These are phyloP conservation scores for Charina bottae DNA, from an alignment of 2,113 vertebrate genomes.

Conservation along the genomic window DNA sequence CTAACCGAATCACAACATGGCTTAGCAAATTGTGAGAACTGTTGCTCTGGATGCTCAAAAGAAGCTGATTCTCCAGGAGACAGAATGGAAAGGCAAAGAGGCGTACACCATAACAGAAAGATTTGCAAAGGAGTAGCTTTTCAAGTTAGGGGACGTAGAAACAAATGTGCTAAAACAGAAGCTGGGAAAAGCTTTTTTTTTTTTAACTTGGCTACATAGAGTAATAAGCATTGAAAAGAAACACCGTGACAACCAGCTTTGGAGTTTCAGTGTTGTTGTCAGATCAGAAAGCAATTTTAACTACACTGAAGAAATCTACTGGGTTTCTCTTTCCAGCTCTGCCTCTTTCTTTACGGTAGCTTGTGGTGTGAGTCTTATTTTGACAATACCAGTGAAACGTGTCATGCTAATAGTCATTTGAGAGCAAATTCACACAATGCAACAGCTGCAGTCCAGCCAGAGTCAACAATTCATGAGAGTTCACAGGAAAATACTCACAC, in stretches of 20 bases:
- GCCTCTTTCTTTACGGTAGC: constrained; percentile 68
- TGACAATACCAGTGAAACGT: constrained; percentile 68
- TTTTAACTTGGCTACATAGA: background rate
- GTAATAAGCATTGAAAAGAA: background rate
- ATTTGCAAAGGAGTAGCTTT: background rate
- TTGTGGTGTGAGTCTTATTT: constrained; percentile 69
- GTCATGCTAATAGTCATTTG: constrained; percentile 65
- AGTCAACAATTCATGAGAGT: constrained; percentile 44
- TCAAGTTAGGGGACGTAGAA: background rate
- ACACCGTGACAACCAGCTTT: background rate
- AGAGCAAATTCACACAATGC: constrained; percentile 15
- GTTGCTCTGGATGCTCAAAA: background rate
- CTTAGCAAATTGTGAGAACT: too few species aligned
- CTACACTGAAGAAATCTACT: constrained; percentile 61
- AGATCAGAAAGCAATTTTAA: constrained; percentile 67
- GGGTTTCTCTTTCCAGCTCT: constrained; percentile 58
- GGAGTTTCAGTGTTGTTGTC: constrained; percentile 46
- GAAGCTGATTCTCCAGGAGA: background rate
- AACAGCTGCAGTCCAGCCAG: constrained; percentile 61
- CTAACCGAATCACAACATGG: too few species aligned
- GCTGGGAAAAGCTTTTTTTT: background rate
- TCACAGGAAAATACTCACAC: rapidly evolving
- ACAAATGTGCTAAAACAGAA: background rate
- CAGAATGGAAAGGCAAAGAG: background rate
- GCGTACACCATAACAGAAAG: background rate